A percentile compares a stretch with the other conserved stretches of the same genome.
These are phyloP conservation scores for Temnothorax unifasciatus DNA, from an alignment of 2,888 invertebrate genomes.

Conservation along the genomic window DNA sequence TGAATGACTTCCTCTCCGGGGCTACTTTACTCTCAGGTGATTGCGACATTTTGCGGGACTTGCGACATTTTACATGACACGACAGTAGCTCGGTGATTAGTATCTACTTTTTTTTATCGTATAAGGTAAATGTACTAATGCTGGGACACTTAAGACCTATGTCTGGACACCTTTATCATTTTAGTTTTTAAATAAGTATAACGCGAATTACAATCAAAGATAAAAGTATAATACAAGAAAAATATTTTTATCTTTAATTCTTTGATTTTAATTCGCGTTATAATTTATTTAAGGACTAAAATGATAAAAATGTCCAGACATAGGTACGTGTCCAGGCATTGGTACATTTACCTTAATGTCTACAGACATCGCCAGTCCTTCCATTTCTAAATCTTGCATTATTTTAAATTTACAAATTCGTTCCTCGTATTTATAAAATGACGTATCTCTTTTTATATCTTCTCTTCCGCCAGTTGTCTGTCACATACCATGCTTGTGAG, in stretches of 20 bases:
- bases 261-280: no score
- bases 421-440: neutral
- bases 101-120: neutral
- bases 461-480: neutral
- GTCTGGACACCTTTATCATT: no score
- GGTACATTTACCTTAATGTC: no score
- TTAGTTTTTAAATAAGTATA: no score
- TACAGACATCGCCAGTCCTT: neutral
- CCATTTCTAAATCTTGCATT: neutral
- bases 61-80: slow-evolving; percentile 27
- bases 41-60: slow-evolving; percentile 33
- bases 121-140: no score
- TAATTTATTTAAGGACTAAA: no score
- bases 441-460: neutral
- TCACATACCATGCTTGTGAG: neutral
- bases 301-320: no score
- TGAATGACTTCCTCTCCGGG: slow-evolving; percentile 55
- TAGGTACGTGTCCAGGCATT: no score
- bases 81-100: neutral
- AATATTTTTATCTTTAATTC: no score
- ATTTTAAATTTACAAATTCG: neutral
- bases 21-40: slow-evolving; percentile 20
- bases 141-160: no score
- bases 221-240: no score
- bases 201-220: no score